Conservation (phyloP, 1,140 invertebrate genomes). For the Tachypleus tridentatus region DNA sequence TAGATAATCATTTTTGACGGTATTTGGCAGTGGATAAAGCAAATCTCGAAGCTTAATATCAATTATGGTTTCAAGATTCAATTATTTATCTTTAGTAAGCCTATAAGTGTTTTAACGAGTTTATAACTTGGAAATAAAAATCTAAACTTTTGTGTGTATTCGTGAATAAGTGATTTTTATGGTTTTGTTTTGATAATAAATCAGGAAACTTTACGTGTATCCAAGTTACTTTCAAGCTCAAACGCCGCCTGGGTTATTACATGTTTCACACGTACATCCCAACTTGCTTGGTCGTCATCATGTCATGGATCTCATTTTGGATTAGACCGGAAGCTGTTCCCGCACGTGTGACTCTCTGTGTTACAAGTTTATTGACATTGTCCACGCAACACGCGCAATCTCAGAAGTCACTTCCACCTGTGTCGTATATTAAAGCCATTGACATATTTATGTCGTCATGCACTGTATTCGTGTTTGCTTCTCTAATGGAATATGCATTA, state of each 20-base stretch:
- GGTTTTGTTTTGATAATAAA: too few relatives aligned
- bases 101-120: too few relatives aligned
- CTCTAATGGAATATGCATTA: conserved; percentile 82
- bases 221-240: conserved; percentile 70
- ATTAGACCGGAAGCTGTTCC: conserved; percentile 37
- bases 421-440: conserved; percentile 63
- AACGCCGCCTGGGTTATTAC: conserved; percentile 70
- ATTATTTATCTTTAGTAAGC: too few relatives aligned
- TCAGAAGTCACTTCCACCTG: conserved; percentile 67
- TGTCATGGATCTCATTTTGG: conserved; percentile 35
- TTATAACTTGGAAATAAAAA: too few relatives aligned
- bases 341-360: conserved; percentile 32
- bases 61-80: too few relatives aligned
- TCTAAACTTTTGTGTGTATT: too few relatives aligned
- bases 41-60: too few relatives aligned
- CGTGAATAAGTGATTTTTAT: too few relatives aligned
- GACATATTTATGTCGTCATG: conserved; percentile 25
- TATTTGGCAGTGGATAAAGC: too few relatives aligned
- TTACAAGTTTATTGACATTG: conserved; percentile 55
- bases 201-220: conserved; percentile 78
- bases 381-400: conserved; percentile 48
- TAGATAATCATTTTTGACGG: too few relatives aligned
- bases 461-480: conserved; percentile 68
- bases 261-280: conserved; percentile 76
- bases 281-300: conserved; percentile 34